Evolutionary conservation across 1,140 invertebrate genomes (phyloP).

Genomic region (Vollenhovia emeryi): DNA sequence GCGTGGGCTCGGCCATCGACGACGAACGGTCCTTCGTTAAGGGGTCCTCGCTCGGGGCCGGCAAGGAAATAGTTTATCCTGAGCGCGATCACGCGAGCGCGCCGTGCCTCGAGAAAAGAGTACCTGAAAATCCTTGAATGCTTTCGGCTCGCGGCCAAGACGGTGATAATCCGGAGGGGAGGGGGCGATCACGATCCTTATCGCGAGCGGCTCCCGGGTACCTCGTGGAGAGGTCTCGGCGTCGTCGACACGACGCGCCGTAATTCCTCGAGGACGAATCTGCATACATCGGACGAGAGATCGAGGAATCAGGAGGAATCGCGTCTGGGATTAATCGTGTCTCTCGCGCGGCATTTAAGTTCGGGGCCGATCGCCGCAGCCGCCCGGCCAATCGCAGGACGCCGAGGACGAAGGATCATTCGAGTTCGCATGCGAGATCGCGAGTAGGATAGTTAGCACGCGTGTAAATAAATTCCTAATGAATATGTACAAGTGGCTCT

Average conservation of each 20-base stretch:
- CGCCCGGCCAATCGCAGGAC: constrained; percentile 9
- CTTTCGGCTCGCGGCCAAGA: constrained; percentile 14
- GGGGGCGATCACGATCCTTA: neutral
- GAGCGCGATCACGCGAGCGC: constrained; percentile 13
- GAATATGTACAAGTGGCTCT: constrained; percentile 82
- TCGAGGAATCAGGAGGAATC: neutral
- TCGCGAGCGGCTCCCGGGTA: neutral
- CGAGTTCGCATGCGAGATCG: constrained; percentile 56
- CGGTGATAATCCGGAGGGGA: neutral
- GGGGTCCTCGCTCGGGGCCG: constrained; percentile 7
- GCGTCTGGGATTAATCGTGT: constrained; percentile 35
- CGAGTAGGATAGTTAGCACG: constrained; percentile 80
- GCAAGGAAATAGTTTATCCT: constrained; percentile 2
- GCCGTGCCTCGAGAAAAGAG: constrained; percentile 48
- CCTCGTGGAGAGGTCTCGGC: neutral
- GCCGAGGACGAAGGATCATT: constrained; percentile 64
- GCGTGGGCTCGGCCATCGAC: constrained; percentile 8
- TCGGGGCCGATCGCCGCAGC: neutral
- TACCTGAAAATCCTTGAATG: constrained; percentile 52
- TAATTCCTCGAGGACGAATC: constrained; percentile 7
- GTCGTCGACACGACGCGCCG: neutral
- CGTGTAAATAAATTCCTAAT: constrained; percentile 85
- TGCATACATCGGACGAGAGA: neutral
- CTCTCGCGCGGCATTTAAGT: constrained; percentile 10
- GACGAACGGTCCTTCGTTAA: constrained; percentile 65